phyloP scores from a whole-genome alignment of 2,888 invertebrate species.

The Cephus spinipes region DNA sequence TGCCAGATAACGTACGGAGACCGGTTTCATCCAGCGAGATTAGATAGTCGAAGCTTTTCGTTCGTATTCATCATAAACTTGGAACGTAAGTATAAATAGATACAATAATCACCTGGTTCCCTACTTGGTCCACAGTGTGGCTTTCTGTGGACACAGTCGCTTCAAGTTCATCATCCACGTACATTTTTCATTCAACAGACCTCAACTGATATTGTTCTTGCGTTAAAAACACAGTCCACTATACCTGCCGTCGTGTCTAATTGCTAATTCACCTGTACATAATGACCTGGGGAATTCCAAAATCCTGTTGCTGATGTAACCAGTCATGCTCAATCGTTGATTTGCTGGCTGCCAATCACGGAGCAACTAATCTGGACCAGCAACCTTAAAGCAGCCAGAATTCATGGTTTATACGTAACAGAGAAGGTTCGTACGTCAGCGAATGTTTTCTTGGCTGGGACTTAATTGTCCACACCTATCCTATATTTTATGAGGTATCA shows the following conservation, averaged over 20 bases:
- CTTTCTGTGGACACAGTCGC: neutral
- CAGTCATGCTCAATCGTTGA: neutral
- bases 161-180: neutral
- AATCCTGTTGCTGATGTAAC: slow-evolving; percentile 7
- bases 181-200: neutral
- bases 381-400: neutral
- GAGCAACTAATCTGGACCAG: neutral
- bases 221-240: neutral
- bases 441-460: neutral
- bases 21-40: slow-evolving; percentile 26
- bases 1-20: slow-evolving; percentile 16
- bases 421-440: neutral
- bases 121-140: no score
- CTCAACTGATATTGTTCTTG: neutral
- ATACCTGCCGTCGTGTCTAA: neutral
- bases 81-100: neutral
- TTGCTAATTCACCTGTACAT: neutral
- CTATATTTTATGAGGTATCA: neutral
- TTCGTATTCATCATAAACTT: slow-evolving; percentile 11
- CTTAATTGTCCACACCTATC: neutral
- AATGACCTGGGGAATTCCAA: neutral
- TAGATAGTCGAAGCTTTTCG: slow-evolving; percentile 24
- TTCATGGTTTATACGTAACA: neutral
- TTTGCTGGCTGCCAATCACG: neutral
- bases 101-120: neutral